phyloP scores from a whole-genome alignment of 2,113 vertebrate genomes.

The Erythrolamprus reginae region DNA sequence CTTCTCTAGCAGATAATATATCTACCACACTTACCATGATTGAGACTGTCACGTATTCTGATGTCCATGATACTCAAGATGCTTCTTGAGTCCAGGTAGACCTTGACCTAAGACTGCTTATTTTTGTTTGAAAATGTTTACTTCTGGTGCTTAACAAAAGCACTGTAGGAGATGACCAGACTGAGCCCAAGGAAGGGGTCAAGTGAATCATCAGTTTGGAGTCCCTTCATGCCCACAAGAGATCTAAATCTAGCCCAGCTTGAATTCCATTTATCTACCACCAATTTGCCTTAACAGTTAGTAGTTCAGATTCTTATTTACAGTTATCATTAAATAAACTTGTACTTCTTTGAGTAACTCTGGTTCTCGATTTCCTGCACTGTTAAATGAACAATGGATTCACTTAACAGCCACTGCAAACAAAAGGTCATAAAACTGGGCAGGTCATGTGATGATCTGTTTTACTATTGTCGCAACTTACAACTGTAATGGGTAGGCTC shows the following conservation, averaged over 20 bases:
- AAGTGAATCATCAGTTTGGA: background rate
- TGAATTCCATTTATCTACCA: background rate
- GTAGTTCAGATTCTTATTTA: background rate
- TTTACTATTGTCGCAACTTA: background rate
- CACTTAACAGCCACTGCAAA: background rate
- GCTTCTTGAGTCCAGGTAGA: slow-evolving; percentile 3
- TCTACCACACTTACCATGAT: rapidly evolving
- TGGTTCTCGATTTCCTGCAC: background rate
- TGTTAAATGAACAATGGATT: background rate
- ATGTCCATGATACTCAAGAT: slow-evolving; percentile 28
- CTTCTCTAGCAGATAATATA: slow-evolving; percentile 32
- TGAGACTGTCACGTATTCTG: slow-evolving; percentile 27
- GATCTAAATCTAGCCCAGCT: background rate
- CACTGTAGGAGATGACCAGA: background rate
- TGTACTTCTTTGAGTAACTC: background rate
- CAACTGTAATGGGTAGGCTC: background rate
- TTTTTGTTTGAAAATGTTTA: background rate
- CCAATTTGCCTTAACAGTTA: background rate
- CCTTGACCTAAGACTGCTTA: background rate
- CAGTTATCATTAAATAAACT: background rate
- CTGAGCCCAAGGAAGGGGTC: background rate
- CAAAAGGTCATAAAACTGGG: background rate
- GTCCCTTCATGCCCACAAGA: background rate
- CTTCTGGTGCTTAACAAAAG: background rate
- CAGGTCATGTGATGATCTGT: background rate